These are phyloP conservation scores for Congeria kusceri DNA, from an alignment of 2,888 invertebrate genomes.

Conservation along the genomic window DNA sequence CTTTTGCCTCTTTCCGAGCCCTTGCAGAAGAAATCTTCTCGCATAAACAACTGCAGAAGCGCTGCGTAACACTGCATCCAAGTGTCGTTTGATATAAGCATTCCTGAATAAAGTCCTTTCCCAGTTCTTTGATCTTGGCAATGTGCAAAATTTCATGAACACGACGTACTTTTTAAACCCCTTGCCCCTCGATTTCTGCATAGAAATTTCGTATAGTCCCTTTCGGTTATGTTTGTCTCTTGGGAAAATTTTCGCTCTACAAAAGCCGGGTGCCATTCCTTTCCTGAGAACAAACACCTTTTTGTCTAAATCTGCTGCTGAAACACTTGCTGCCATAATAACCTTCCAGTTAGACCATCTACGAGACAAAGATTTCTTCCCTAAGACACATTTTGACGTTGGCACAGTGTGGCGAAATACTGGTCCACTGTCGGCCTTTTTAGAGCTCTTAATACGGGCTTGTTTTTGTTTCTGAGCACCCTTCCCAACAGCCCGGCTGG, in stretches of 20 bases:
- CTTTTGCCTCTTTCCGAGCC: constrained; percentile 47
- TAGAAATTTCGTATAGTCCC: constrained; percentile 68
- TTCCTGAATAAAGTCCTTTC: constrained; percentile 40
- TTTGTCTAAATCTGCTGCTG: background rate
- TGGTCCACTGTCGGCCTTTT: no score
- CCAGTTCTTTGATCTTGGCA: constrained; percentile 37
- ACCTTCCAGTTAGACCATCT: constrained; percentile 74
- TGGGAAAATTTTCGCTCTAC: constrained; percentile 29
- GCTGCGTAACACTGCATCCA: constrained; percentile 51
- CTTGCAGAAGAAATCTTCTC: constrained; percentile 55
- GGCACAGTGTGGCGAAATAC: constrained; percentile 35
- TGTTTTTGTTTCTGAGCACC: background rate
- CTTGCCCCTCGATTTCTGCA: constrained; percentile 59
- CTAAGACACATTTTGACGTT: constrained; percentile 65
- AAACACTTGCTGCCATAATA: constrained; percentile 25
- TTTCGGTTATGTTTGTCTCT: constrained; percentile 20
- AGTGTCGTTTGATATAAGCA: constrained; percentile 27
- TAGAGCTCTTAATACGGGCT: no score
- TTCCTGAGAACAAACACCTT: constrained; percentile 13
- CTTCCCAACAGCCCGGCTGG: background rate
- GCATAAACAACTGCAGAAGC: constrained; percentile 68
- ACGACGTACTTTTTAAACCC: constrained; percentile 65
- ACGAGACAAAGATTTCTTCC: constrained; percentile 38
- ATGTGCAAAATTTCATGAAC: constrained; percentile 49
- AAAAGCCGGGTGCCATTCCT: constrained; percentile 9